phyloP scores from a whole-genome alignment of 2,113 vertebrate genomes.

The Dipodomys spectabilis region DNA sequence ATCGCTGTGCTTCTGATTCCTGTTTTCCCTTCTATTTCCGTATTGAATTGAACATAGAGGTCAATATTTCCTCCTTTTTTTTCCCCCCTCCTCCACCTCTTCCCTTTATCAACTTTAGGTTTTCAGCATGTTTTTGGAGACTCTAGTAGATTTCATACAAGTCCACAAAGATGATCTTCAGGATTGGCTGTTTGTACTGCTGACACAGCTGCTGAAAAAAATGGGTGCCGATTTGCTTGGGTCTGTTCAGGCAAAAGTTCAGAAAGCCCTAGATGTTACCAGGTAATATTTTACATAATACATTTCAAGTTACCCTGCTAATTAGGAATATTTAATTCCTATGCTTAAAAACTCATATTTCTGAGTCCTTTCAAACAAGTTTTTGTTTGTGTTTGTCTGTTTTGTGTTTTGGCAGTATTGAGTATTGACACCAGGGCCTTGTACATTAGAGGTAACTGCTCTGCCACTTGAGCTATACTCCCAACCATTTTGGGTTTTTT shows the following conservation, averaged over 20 bases:
- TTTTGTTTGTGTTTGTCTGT: no score
- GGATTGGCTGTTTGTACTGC: constrained; percentile 96
- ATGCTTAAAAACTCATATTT: background rate
- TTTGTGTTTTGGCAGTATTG: no score
- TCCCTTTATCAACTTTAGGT: constrained; percentile 88
- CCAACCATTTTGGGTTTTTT: no score
- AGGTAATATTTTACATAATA: constrained; percentile 86
- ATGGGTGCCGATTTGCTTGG: constrained; percentile 99
- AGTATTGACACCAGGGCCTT: no score
- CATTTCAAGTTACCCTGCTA: constrained; percentile 42
- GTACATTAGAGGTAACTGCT: no score
- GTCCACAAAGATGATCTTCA: constrained; percentile 98
- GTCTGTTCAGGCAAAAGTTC: constrained; percentile 98
- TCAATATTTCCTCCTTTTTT: constrained; percentile 85
- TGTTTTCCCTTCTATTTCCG: constrained; percentile 84
- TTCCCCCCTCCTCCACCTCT: constrained; percentile 44
- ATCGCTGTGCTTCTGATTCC: constrained; percentile 88
- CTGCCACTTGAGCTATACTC: no score
- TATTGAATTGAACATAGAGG: constrained; percentile 77
- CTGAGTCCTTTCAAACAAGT: background rate
- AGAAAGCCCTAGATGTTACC: constrained; percentile 96
- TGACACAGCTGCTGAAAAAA: constrained; percentile 98
- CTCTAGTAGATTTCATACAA: constrained; percentile 96
- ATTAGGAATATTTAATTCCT: constrained; percentile 28
- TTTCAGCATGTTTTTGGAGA: constrained; percentile 99